Conservation (phyloP, 2,113 vertebrate genomes). For the Xiphophorus hellerii region DNA sequence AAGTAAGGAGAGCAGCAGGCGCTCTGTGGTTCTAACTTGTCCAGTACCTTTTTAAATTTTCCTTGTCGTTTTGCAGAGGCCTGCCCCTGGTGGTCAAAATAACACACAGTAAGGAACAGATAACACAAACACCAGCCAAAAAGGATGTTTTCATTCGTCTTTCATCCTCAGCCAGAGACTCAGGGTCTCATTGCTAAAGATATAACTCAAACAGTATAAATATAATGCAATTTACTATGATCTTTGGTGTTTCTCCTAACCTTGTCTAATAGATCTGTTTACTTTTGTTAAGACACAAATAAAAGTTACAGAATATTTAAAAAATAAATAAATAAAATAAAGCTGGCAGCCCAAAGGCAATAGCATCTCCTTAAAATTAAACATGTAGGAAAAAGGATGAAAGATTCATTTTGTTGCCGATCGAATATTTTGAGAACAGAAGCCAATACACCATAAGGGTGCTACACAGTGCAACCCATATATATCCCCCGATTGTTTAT, state of each 20-base stretch:
- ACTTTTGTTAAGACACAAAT: background rate
- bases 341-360: no score
- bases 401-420: no score
- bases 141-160: slow-evolving; percentile 71
- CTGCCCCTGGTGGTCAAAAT: slow-evolving; percentile 99
- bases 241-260: background rate
- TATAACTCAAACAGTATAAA: background rate
- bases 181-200: background rate
- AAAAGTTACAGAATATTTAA: background rate
- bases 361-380: no score
- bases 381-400: no score
- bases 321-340: no score
- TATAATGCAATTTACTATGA: background rate
- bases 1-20: slow-evolving; percentile 59
- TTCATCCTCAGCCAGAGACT: slow-evolving; percentile 18
- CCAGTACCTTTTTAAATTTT: slow-evolving; percentile 99
- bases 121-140: slow-evolving; percentile 85
- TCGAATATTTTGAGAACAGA: no score
- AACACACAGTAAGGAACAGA: slow-evolving; percentile 95
- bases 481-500: background rate
- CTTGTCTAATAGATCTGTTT: background rate
- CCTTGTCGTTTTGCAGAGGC: slow-evolving; percentile 99
- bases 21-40: slow-evolving; percentile 81
- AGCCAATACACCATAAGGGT: no score
- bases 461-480: background rate